Evolutionary conservation across 2,113 vertebrate species (phyloP).

Genomic region (Channa maculata): DNA sequence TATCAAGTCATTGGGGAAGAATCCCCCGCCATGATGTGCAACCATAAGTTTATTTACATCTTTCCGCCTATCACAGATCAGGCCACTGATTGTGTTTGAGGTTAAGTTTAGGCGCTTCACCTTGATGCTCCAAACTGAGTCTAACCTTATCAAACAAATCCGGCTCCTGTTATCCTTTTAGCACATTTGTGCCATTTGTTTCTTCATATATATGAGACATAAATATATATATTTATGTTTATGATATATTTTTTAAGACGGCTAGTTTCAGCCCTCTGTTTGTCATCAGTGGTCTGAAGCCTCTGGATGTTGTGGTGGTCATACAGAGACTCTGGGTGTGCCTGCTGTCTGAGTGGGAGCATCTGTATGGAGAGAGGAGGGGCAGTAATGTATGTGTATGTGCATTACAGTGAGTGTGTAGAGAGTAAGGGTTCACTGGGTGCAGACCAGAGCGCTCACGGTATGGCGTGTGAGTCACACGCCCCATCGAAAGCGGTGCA

Average conservation of each 20-base stretch:
- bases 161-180: neutral
- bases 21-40: neutral
- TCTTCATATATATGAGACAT: neutral
- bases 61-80: neutral
- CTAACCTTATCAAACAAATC: slow-evolving; percentile 8
- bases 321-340: slow-evolving; percentile 69
- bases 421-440: slow-evolving; percentile 71
- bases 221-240: neutral
- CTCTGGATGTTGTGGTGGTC: slow-evolving; percentile 49
- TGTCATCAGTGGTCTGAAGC: slow-evolving; percentile 41
- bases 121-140: slow-evolving; percentile 19
- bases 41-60: neutral
- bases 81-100: neutral
- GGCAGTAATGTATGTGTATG: slow-evolving; percentile 50
- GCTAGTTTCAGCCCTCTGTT: slow-evolving; percentile 19
- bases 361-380: slow-evolving; percentile 16
- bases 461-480: slow-evolving; percentile 77
- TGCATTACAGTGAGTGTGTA: slow-evolving; percentile 34
- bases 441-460: slow-evolving; percentile 63
- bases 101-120: slow-evolving; percentile 38
- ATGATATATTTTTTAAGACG: neutral
- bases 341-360: slow-evolving; percentile 58
- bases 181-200: neutral
- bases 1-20: no score
- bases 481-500: slow-evolving; percentile 75